Base-by-base conservation (phyloP, 2,888 invertebrate genomes). In the Agapetus fuscipes region DNA sequence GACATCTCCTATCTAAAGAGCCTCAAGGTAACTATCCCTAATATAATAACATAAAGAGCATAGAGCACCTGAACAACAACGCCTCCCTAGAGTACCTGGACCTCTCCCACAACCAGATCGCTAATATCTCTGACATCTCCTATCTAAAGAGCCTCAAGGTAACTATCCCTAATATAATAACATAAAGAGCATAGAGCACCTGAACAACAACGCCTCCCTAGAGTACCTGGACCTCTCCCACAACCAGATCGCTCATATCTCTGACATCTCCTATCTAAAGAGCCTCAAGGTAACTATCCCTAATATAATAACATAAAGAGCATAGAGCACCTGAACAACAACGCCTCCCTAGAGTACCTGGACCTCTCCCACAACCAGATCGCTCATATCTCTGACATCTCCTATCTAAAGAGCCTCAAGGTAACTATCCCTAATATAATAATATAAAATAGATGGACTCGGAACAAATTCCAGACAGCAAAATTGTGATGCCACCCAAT, bases 141-240 rank as follows among this genome's bases (percentile, higher is more conserved):
- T 81, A 80, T 61, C 65, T 94, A 52, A 80, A 80, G 55, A 76
- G 72, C 56, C 72, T 94, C 35, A 89, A 89, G 80, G 34, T 46
- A 34, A 46, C 5, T 34, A 26, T 16, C 12, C 36, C 35, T 34
- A 17, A 33, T 28, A 28, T 37, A 28, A 28, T 44, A n/a, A n/a
- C n/a, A 86, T 94, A 52, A 93, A 93, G 76, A 80, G 81, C n/a
- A 86, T 93, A 56, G 91, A 91, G 55, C 88, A 89, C 63, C 68
- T 94, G 48, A 83, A 84, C 55, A 78, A 81, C 51, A 91, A 88
- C 58, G 69, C 76, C 30, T 80, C 83, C 55, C 63, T 94, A 58
- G 86, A 88, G 57, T 78, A 82, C 58, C 62, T 94, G 51, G 93
- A 94, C 66, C 63, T 94, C 50, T 89, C 91, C 3, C 88, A 89